A percentile compares a stretch with the other conserved stretches of the same genome.
Conservation (phyloP, 1,140 invertebrate genomes). For the Brachionus rubens region DNA sequence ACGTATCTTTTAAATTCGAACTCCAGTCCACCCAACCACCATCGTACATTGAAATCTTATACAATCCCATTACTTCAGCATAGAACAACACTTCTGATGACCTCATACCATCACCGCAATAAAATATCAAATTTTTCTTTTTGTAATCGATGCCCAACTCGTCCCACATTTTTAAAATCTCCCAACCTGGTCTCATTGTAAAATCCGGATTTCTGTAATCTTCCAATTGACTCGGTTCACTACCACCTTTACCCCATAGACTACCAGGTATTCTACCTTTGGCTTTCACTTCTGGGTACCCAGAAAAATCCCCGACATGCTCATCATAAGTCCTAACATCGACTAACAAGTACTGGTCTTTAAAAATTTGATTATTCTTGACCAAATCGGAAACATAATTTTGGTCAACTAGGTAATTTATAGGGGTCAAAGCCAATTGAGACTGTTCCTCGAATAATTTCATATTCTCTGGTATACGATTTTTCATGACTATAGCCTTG, state of each 20-base stretch:
- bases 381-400: conserved; percentile 29
- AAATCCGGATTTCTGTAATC: conserved; percentile 29
- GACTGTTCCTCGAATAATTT: conserved; percentile 30
- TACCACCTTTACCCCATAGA: conserved; percentile 34
- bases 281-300: background rate
- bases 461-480: background rate
- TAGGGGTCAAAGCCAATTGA: background rate
- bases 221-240: background rate
- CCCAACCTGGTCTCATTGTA: conserved; percentile 32
- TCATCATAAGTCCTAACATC: conserved; percentile 34
- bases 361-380: conserved; percentile 26
- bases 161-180: conserved; percentile 38
- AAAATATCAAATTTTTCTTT: conserved; percentile 37
- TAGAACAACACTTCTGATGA: conserved; percentile 36
- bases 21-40: conserved; percentile 46
- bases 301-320: background rate
- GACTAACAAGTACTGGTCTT: conserved; percentile 1
- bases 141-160: conserved; percentile 39
- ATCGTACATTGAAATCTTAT: conserved; percentile 43
- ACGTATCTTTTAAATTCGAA: background rate
- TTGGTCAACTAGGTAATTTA: conserved; percentile 27
- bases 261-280: conserved; percentile 36
- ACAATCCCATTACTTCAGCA: conserved; percentile 35
- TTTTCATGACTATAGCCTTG: background rate
- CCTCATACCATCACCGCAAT: conserved; percentile 30